These are phyloP conservation scores for Coptodon rendalli DNA, from an alignment of 2,113 vertebrate species.

Conservation along the genomic window DNA sequence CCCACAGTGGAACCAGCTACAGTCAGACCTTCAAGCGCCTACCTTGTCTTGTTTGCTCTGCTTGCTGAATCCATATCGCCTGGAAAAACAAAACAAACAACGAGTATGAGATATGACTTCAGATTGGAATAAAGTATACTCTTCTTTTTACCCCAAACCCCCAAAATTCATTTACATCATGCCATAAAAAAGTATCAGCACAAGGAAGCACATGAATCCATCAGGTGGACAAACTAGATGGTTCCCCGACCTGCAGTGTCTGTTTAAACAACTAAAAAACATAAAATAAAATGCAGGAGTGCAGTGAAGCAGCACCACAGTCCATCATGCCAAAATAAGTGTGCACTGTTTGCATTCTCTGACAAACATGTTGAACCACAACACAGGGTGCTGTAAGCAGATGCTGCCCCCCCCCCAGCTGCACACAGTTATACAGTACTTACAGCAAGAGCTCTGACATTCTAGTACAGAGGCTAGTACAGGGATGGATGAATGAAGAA, in stretches of 20 bases:
- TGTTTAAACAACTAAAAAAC: neutral
- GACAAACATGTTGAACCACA: neutral
- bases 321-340: constrained; percentile 27
- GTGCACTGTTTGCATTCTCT: neutral
- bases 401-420: neutral
- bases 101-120: neutral
- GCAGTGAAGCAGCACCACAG: neutral
- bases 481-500: neutral
- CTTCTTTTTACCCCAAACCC: neutral
- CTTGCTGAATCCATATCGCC: constrained; percentile 88
- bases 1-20: neutral
- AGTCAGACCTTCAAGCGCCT: constrained; percentile 15
- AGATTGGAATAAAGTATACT: fast-evolving
- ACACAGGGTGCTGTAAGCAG: neutral
- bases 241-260: neutral
- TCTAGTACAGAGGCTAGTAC: constrained; percentile 16
- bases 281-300: neutral
- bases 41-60: constrained; percentile 84
- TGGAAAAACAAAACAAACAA: constrained; percentile 36
- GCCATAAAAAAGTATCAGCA: neutral
- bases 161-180: neutral
- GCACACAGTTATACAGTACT: constrained; percentile 21
- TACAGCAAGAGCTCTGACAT: constrained; percentile 46
- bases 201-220: neutral
- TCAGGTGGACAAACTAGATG: neutral